Evolutionary conservation across 1,140 invertebrate genomes (phyloP), one percentile per base, ranked within the genome.

Genomic region (Wiebesia pumilae): DNA sequence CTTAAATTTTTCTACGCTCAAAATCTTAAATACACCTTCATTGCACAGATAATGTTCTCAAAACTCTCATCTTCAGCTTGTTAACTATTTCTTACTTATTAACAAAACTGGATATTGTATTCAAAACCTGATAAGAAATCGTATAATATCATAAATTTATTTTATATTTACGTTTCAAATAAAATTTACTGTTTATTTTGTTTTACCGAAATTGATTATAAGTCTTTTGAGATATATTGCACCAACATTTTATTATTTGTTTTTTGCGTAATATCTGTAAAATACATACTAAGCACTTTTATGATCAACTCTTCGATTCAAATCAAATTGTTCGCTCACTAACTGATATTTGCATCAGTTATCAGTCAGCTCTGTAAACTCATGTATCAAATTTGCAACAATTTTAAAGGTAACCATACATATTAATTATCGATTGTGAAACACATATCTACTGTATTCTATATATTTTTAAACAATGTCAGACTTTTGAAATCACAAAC

Each of bases 281-380:
- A 79, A 6, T 24, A 33, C 51, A 58, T 35, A 35, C 77, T 79
- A 79, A 79, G 77, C 77, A 79, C n/a, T 79, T 79, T 79, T 35
- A 54, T 58, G 51, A 79, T 79, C 47, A 54, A 35, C 77, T 79
- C 51, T 79, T 77, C 21, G 71, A 75, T 75, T n/a, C 9, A 43
- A 75, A 43, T 75, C 0, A 43, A 27, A 75, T 43, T 43, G 38
- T 24, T 75, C n/a, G 40, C 38, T 43, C 71, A n/a, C 38, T 40
- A 40, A n/a, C 3, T 75, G 38, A 21, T 43, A 43, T 43, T 43
- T 27, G 27, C 38, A 27, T 75, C 40, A 75, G 71, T 75, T 75
- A 75, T 43, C 71, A 43, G 40, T n/a, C 38, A 12, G 24, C 71
- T 75, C 24, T 43, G 0, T 75, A 33, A 75, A 75, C 71, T 75